Evolutionary conservation across 2,888 invertebrate genomes (phyloP), one percentile per base, ranked within the genome.

Genomic region (Exocentrus adspersus): DNA sequence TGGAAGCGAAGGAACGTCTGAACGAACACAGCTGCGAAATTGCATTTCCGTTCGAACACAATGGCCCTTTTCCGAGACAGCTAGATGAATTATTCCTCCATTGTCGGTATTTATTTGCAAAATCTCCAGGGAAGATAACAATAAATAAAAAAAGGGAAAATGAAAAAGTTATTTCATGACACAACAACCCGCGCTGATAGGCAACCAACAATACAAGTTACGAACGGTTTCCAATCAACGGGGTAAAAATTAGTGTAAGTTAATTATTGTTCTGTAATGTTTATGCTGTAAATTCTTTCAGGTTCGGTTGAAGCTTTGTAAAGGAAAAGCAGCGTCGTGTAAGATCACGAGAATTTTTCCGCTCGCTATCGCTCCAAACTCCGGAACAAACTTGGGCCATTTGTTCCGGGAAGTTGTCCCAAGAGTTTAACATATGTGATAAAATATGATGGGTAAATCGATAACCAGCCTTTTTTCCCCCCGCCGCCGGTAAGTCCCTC

Each of bases 361-460:
- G 7, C 7, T 7, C 3, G 24, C 28, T 24, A 48, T 28, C 28
- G 12, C 28, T 16, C 12, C 28, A 28, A 37, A 37, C 37, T 37
- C n/a, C n/a, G 10, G 37, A 37, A 28, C 10, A 28, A 48, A 48
- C 48, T 48, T 28, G 4, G 17, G 17, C 17, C 48, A 30, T 48
- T 48, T 28, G 28, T 28, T 28, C 28, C 14, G 9, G 28, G 10
- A 17, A 12, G 28, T 9, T 17, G 14, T 48, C 17, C 28, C 28
- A 28, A 28, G 28, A n/a, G 16, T 48, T 48, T n/a, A 1, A 19
- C 16, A 16, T 28, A 48, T 6, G 24, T 9, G 48, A 48, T 48
- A 20, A 48, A 48, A 48, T 48, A 48, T 48, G 48, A 28, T 16
- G 9, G 7, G 28, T 2, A 24, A 28, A 48, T 48, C 46, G 24